phyloP scores from a whole-genome alignment of 2,113 vertebrate species.

The Phylloscopus trochiloides region DNA sequence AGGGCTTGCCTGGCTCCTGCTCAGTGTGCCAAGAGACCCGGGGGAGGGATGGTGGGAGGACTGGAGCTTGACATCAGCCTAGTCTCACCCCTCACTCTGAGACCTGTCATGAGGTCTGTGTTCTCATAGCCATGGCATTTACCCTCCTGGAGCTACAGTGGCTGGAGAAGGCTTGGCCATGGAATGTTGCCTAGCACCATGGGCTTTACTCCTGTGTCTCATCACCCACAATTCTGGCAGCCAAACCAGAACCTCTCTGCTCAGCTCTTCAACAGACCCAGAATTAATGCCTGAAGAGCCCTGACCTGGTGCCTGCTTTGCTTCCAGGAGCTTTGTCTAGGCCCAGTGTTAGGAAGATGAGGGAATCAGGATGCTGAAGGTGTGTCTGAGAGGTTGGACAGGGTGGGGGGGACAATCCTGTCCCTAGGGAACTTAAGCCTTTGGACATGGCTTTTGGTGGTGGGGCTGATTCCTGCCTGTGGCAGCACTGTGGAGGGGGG shows the following conservation, averaged over 20 bases:
- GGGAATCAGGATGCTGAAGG: background rate
- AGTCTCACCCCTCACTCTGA: background rate
- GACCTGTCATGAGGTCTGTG: background rate
- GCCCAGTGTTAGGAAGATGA: rapidly evolving
- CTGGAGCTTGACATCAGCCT: background rate
- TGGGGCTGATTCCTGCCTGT: background rate
- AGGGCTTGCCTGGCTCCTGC: background rate
- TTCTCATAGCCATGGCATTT: slow-evolving; percentile 12
- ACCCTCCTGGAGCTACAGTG: background rate
- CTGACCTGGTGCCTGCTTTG: background rate
- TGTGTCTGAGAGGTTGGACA: background rate
- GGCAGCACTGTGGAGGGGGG: background rate
- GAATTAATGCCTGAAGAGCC: background rate
- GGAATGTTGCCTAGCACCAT: background rate
- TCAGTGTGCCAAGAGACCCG: background rate
- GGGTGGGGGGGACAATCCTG: background rate
- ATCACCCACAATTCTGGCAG: background rate
- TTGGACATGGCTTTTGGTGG: background rate
- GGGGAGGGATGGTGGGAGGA: background rate
- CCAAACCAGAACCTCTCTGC: background rate
- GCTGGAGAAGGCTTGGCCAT: background rate
- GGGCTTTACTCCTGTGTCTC: background rate
- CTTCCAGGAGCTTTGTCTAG: background rate
- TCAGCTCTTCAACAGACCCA: background rate
- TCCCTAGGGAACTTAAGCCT: background rate